phyloP scores from a whole-genome alignment of 1,140 invertebrate genomes.

The Trachymyrmex cornetzi region DNA sequence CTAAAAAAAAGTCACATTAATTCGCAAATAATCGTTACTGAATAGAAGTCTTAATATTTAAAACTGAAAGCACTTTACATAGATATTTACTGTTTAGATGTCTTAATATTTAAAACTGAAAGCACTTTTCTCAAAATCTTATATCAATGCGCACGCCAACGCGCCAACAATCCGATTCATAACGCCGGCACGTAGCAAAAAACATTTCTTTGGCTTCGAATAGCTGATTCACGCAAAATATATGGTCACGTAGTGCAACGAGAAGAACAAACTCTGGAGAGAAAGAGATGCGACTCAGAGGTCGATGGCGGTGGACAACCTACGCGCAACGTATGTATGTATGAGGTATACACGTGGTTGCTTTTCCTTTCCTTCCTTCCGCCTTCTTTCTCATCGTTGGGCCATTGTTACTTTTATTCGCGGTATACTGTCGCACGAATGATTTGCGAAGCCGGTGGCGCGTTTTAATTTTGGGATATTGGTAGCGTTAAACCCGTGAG shows the following conservation, averaged over 20 bases:
- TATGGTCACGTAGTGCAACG: constrained; percentile 17
- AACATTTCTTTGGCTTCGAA: constrained; percentile 46
- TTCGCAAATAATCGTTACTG: not conserved
- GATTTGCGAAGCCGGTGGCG: constrained; percentile 78
- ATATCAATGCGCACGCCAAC: constrained; percentile 13
- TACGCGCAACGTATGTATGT: constrained; percentile 23
- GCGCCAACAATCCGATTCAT: constrained; percentile 18
- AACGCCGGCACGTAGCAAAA: constrained; percentile 22
- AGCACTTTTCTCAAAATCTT: constrained; percentile 3
- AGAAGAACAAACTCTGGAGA: not conserved
- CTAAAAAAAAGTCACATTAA: not conserved
- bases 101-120: not conserved
- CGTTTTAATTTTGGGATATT: constrained; percentile 82
- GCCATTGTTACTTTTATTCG: constrained; percentile 72
- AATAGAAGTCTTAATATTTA: not conserved
- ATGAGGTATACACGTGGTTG: constrained; percentile 16
- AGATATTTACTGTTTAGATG: no score
- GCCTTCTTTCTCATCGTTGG: constrained; percentile 21
- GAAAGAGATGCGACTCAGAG: constrained; percentile 11
- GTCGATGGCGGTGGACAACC: constrained; percentile 52
- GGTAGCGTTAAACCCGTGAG: constrained; percentile 75
- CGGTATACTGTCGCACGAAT: constrained; percentile 69
- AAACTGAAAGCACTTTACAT: not conserved
- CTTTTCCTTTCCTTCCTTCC: constrained; percentile 50
- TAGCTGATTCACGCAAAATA: constrained; percentile 54